These are phyloP conservation scores for Crotalus adamanteus DNA, from an alignment of 2,797 vertebrate genomes.

Conservation along the genomic window DNA sequence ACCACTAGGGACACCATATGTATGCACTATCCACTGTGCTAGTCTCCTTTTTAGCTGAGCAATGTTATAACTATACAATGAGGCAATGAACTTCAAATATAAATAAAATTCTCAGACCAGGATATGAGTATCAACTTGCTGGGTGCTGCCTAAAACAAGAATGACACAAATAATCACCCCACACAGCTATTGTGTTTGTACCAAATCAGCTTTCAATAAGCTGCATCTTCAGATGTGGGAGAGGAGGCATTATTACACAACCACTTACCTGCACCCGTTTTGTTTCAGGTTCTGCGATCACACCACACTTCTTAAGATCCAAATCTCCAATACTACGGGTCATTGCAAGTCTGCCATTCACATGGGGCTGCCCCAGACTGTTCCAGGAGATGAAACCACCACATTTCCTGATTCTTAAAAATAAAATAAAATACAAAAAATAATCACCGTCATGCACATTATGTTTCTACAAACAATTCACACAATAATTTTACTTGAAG, in stretches of 20 bases:
- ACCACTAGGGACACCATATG: background rate
- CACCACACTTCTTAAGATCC: constrained; percentile 90
- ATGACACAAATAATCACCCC: background rate
- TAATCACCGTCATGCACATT: background rate
- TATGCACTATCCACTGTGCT: background rate
- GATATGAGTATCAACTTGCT: background rate
- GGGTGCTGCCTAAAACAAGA: background rate
- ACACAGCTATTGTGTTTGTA: background rate
- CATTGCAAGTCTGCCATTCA: constrained; percentile 96
- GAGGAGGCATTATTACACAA: background rate
- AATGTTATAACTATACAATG: background rate
- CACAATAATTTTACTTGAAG: background rate
- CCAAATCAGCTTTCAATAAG: background rate
- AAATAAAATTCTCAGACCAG: background rate
- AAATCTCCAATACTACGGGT: constrained; percentile 96
- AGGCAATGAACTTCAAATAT: background rate
- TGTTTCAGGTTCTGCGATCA: constrained; percentile 94
- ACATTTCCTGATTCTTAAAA: constrained; percentile 83
- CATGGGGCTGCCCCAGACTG: constrained; percentile 92
- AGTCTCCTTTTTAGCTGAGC: background rate
- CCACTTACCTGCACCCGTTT: constrained; percentile 80
- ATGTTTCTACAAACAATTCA: background rate
- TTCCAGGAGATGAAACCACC: constrained; percentile 96
- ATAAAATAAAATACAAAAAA: constrained; percentile 7
- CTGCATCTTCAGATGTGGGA: background rate